phyloP scores from a whole-genome alignment of 2,888 invertebrate species.

The Spodoptera littoralis region DNA sequence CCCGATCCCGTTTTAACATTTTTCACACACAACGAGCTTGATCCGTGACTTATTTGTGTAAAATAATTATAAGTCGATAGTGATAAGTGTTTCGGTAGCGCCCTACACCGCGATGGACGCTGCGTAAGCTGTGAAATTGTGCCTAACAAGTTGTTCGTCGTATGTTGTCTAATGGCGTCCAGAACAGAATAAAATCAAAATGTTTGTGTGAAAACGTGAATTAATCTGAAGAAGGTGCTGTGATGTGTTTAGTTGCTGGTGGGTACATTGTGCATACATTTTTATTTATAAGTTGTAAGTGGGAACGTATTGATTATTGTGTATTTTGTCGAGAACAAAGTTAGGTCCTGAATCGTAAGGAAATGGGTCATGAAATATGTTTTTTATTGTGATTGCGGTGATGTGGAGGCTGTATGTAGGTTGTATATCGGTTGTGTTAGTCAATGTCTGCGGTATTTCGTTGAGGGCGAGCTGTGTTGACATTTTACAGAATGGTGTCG shows the following conservation, averaged over 20 bases:
- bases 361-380: constrained; percentile 49
- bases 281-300: constrained; percentile 3
- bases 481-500: constrained; percentile 77
- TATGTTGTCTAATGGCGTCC: constrained; percentile 79
- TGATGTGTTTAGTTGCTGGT: constrained; percentile 76
- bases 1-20: constrained; percentile 66
- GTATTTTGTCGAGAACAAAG: constrained; percentile 15
- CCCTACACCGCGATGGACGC: constrained; percentile 44
- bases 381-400: constrained; percentile 31
- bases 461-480: constrained; percentile 77
- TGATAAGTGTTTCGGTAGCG: constrained; percentile 60
- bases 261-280: constrained; percentile 55
- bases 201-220: constrained; percentile 76
- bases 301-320: constrained; percentile 44
- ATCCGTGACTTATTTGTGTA: constrained; percentile 76
- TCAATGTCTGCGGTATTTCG: constrained; percentile 68
- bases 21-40: constrained; percentile 73
- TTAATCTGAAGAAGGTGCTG: constrained; percentile 65
- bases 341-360: constrained; percentile 32
- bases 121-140: constrained; percentile 67
- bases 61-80: constrained; percentile 63
- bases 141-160: constrained; percentile 70
- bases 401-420: constrained; percentile 62
- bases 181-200: constrained; percentile 64
- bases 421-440: constrained; percentile 66